Percentiles rank a stretch among this genome's conserved stretches.
phyloP scores from a whole-genome alignment of 2,113 vertebrate species.

The Climacteris rufus region DNA sequence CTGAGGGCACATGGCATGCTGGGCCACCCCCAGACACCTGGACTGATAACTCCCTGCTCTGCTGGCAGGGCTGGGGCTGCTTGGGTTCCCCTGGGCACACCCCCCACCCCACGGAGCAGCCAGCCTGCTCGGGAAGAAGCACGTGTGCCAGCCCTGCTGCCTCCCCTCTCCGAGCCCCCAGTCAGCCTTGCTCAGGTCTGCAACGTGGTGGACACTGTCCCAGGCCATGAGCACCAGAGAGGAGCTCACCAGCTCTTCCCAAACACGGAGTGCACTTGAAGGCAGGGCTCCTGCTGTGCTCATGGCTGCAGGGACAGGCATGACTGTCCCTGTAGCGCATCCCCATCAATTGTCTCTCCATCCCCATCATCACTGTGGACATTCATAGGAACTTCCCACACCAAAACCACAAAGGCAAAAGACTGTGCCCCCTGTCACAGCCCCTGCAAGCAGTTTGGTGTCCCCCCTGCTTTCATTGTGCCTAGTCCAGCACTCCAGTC shows the following conservation, averaged over 20 bases:
- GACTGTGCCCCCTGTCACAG: fast-evolving
- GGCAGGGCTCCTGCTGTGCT: not conserved
- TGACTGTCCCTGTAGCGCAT: not conserved
- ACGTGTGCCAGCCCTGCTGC: not conserved
- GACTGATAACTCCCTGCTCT: not conserved
- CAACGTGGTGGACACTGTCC: fast-evolving
- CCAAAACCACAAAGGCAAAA: not conserved
- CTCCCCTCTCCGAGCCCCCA: not conserved
- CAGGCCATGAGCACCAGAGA: fast-evolving
- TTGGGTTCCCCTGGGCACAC: not conserved
- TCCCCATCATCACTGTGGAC: not conserved
- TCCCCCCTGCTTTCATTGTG: not conserved
- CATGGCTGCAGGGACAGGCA: not conserved
- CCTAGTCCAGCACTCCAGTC: not conserved
- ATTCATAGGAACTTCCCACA: not conserved
- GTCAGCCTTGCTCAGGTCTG: fast-evolving
- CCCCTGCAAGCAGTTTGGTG: fast-evolving
- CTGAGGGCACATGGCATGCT: not conserved
- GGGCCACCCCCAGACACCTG: not conserved
- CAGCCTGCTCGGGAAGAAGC: fast-evolving
- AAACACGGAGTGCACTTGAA: fast-evolving
- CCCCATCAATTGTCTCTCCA: not conserved
- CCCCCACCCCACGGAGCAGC: not conserved
- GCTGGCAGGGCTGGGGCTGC: not conserved
- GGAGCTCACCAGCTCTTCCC: not conserved